Base-by-base conservation (phyloP, 2,113 vertebrate species). In the Larimichthys polyactis region DNA sequence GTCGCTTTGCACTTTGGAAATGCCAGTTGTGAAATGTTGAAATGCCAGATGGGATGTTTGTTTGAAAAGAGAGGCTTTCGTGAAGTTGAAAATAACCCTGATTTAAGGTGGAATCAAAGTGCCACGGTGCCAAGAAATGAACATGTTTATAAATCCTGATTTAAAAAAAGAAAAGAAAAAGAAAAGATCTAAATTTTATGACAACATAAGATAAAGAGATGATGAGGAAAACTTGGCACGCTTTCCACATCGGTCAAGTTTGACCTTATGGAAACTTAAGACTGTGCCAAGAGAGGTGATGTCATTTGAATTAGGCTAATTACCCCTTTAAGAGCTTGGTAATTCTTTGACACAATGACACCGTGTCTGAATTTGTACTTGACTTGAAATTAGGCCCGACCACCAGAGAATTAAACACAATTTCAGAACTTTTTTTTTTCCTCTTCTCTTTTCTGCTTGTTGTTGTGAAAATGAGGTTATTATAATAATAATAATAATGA, bases 221-320 rank as follows among this genome's bases (percentile, higher is more conserved):
- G 73, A 69, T 77, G 66, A 75, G 46, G 27, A 29, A 32, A 55
- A 58, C 69, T 79, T 83, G 79, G 80, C 82, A 83, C 75, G 29
- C 62, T 59, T 52, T 59, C 43, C 54, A 66, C 59, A 63, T 66
- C 27, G 69, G 81, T 84, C 79, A 75, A 79, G 71, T 89, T 81
- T 82, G 86, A 90, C 87, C 86, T 81, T 57, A 87, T 81, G 85
- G 93, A 91, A 90, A 89, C 82, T 87, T 43, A 48, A 85, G 52
- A 78, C 71, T 60, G 74, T 84, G 81, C 87, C 87, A 89, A 49
- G 63, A 71, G 79, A 88, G 84, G 81, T 90, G 87, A 91, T 93
- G 90, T 87, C 90, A 88, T 81, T 54, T 81, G 71, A 89, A 88
- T 91, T 75, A 83, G 84, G 83, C 67, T 88, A 88, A 89, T 91